phyloP scores from a whole-genome alignment of 1,140 invertebrate genomes.

The Stegodyphus dumicola region DNA sequence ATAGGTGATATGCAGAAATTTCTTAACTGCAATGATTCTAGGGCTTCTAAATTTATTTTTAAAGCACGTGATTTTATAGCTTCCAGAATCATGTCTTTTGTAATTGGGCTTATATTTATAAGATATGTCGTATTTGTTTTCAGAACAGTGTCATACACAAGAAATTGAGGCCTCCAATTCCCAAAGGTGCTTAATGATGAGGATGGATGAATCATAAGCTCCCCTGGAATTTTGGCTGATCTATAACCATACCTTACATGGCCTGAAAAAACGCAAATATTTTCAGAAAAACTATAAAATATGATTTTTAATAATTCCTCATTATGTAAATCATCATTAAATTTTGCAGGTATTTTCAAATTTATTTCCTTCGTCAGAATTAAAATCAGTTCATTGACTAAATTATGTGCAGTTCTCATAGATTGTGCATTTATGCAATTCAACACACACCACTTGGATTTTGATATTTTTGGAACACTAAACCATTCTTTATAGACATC shows the following conservation, averaged over 20 bases:
- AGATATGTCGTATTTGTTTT: slow-evolving; percentile 44
- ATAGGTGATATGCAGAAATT: slow-evolving; percentile 12
- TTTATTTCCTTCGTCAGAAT: slow-evolving; percentile 83
- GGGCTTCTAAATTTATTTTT: background rate
- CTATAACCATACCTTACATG: slow-evolving; percentile 85
- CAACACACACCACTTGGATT: slow-evolving; percentile 44
- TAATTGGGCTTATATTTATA: slow-evolving; percentile 37
- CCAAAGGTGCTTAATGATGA: slow-evolving; percentile 85
- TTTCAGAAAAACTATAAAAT: slow-evolving; percentile 89
- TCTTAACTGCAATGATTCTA: slow-evolving; percentile 17
- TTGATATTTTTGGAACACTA: slow-evolving; percentile 35
- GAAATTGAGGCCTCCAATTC: slow-evolving; percentile 25
- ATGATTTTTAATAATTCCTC: slow-evolving; percentile 83
- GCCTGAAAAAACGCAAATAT: slow-evolving; percentile 81
- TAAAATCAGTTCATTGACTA: slow-evolving; percentile 75
- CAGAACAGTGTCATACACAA: slow-evolving; percentile 49
- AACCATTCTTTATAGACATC: slow-evolving; percentile 78
- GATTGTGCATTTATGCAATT: slow-evolving; percentile 58
- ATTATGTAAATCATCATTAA: slow-evolving; percentile 75
- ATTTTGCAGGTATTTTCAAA: slow-evolving; percentile 76
- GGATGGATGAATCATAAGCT: slow-evolving; percentile 87
- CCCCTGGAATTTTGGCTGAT: slow-evolving; percentile 83
- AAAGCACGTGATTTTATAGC: background rate
- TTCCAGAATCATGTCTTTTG: slow-evolving; percentile 6
- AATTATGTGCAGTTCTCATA: slow-evolving; percentile 42